Evolutionary conservation across 2,888 invertebrate genomes (phyloP).

Genomic region (Halocaridina rubra): DNA sequence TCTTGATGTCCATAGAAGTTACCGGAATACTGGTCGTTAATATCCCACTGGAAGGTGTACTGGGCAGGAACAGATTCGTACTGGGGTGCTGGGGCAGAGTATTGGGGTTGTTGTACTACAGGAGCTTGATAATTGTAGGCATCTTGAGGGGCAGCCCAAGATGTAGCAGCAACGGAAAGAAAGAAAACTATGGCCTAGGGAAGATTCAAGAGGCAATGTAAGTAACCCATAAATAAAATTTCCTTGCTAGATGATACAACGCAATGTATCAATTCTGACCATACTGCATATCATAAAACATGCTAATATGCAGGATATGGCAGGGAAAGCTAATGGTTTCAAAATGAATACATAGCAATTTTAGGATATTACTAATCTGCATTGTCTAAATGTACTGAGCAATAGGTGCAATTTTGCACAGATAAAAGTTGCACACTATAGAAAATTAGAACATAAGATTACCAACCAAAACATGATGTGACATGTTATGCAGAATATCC

Average conservation of each 20-base stretch:
- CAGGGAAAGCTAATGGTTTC: no score
- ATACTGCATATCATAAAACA: not conserved
- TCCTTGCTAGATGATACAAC: not conserved
- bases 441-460: no score
- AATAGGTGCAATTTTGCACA: no score
- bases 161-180: not conserved
- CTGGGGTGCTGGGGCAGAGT: not conserved
- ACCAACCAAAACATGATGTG: no score
- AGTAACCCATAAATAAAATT: not conserved
- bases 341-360: no score
- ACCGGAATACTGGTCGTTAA: slow-evolving; percentile 39
- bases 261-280: not conserved
- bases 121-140: not conserved
- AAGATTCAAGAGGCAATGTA: no score
- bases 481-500: no score
- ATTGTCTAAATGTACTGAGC: no score
- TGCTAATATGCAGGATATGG: no score
- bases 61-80: slow-evolving; percentile 13
- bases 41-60: slow-evolving; percentile 60
- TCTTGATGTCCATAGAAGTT: slow-evolving; percentile 59
- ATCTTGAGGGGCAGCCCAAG: not conserved
- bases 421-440: no score
- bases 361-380: no score
- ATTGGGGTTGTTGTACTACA: not conserved
- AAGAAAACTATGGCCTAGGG: not conserved